Evolutionary conservation across 2,797 vertebrate genomes (phyloP), one percentile per base, ranked within the genome.

Genomic region (Furcifer pardalis): DNA sequence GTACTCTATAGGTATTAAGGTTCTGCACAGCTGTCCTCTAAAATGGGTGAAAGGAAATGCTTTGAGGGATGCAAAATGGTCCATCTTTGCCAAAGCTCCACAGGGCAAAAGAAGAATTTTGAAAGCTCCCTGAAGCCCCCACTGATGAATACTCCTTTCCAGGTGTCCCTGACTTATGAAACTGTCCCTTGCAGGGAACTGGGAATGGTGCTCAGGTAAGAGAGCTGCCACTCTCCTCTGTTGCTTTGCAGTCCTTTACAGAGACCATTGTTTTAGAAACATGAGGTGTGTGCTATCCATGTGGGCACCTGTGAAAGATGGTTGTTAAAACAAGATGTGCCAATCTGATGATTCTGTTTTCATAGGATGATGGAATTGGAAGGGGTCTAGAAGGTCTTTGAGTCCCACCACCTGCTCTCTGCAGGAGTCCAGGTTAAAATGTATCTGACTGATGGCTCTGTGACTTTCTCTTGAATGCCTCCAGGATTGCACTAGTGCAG

Each of bases 191-290:
- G 97, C 88, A 90, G 86, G 72, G 95, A 94, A 13, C 87, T 97
- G 3, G 97, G 96, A 15, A 89, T 97, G 90, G 96, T 96, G 83
- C 87, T 97, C 80, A 97, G 97, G 97, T 97, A 89, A 90, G 95
- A 94, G 4, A 52, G 21, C 56, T 76, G 77, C 4, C 27, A 37
- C 62, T 30, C 25, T 85, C 52, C 62, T 68, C 44, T 17, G 1
- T 59, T 77, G 19, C 0, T 1, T 25, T 87, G 27, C 60, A 7
- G 37, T 62, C 74, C 0, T 1, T 25, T 42, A 32, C 35, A 63
- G 6, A 37, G 30, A 3, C 44, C 49, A 27, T 27, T 7, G 7
- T 44, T 37, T 83, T n/a, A 10, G 40, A 68, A 65, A 76, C 17
- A 12, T 8, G 1, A 7, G 13, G 4, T 15, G 60, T 19, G 1